Percentiles rank a stretch among this genome's conserved stretches.
phyloP scores from a whole-genome alignment of 2,113 vertebrate genomes.

The Cheilinus undulatus region DNA sequence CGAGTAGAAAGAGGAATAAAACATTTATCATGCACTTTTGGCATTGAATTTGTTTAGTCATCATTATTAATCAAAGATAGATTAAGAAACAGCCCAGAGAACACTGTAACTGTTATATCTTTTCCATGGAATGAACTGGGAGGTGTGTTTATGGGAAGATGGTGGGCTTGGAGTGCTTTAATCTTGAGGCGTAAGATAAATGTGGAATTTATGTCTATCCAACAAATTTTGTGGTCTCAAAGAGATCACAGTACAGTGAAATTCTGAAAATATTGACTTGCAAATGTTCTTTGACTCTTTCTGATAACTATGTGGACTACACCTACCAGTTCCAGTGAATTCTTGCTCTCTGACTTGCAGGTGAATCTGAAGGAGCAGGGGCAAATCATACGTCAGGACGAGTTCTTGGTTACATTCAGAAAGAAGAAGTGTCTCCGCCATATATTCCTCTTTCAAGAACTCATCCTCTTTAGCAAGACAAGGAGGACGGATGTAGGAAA shows the following conservation, averaged over 20 bases:
- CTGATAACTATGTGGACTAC: not conserved
- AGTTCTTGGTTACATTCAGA: constrained; percentile 82
- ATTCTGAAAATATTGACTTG: too few relatives aligned
- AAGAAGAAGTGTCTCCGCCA: constrained; percentile 84
- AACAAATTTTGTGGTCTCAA: not conserved
- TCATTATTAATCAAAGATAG: not conserved
- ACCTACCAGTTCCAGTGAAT: not conserved
- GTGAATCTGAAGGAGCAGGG: constrained; percentile 87
- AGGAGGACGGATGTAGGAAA: constrained; percentile 82
- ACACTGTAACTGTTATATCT: not conserved
- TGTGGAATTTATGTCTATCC: not conserved
- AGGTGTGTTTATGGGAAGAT: not conserved
- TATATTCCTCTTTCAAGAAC: constrained; percentile 86
- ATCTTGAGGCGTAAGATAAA: not conserved
- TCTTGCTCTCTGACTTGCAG: constrained; percentile 55
- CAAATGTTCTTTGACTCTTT: too few relatives aligned
- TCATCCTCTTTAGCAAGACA: constrained; percentile 87
- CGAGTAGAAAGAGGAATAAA: not conserved
- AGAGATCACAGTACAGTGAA: too few relatives aligned
- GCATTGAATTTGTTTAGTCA: not conserved
- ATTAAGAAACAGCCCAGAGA: not conserved
- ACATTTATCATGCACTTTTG: not conserved
- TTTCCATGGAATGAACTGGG: not conserved
- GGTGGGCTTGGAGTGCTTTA: not conserved
- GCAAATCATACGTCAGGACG: constrained; percentile 83